Evolutionary conservation across 2,888 invertebrate species (phyloP).

Genomic region (Amphipoea lucens): DNA sequence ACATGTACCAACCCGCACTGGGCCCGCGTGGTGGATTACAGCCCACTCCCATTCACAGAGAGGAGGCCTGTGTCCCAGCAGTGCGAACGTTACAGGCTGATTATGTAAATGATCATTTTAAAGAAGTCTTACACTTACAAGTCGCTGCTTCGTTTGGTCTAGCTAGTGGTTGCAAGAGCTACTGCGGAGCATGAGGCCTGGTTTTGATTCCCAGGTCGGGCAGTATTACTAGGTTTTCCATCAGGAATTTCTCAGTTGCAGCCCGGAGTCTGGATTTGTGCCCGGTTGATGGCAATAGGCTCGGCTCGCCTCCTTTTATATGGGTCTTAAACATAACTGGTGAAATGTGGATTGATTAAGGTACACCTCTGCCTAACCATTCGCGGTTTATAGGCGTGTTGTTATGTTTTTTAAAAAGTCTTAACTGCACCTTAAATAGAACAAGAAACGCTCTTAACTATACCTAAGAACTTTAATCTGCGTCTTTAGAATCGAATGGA

Average conservation of each 20-base stretch:
- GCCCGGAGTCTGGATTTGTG: too few species aligned
- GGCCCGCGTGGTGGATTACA: too few species aligned
- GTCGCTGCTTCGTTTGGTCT: background rate
- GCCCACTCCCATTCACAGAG: too few species aligned
- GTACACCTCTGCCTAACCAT: too few species aligned
- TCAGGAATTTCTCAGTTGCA: background rate
- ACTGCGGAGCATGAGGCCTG: background rate
- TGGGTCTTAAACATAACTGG: background rate
- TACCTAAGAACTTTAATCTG: background rate
- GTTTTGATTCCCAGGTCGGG: background rate
- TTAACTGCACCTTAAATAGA: background rate
- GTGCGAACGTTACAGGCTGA: too few species aligned
- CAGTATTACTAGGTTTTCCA: background rate
- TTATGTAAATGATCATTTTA: background rate
- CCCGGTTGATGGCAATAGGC: background rate
- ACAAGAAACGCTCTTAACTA: slow-evolving; percentile 1
- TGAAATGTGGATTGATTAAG: background rate
- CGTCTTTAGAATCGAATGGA: slow-evolving; percentile 6
- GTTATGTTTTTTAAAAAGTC: background rate
- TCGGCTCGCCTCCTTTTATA: background rate
- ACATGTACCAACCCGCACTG: too few species aligned
- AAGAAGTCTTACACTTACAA: background rate
- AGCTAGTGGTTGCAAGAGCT: background rate
- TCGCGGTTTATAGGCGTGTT: background rate
- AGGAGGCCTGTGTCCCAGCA: too few species aligned